Base-by-base conservation (phyloP, 2,797 vertebrate genomes). In the Florisuga fusca region DNA sequence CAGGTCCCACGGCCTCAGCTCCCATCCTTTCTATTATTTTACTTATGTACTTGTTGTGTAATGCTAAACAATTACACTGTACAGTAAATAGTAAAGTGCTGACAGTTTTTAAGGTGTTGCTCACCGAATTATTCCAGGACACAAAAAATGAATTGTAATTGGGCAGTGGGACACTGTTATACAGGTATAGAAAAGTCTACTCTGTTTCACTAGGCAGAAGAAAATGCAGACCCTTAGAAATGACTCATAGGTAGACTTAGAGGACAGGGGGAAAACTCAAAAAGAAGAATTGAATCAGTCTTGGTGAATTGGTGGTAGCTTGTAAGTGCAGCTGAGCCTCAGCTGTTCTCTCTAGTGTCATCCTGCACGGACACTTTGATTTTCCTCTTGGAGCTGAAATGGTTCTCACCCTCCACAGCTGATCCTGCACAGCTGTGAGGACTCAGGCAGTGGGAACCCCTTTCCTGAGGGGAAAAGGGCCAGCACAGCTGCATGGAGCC, bases 401-500 rank as follows among this genome's bases (percentile, higher is more conserved):
- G 41, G 50, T 90, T 95, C 61, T 68, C 64, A 19, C 34, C 43
- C 81, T 82, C 41, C 36, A 22, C 74, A 77, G 90, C 71, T 79
- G 78, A 83, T 68, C 61, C 61, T 4, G 17, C 7, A 8, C 94
- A 95, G 91, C 85, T 95, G 91, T 31, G 69, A 45, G 54, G 23
- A 34, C 72, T 75, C 17, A 64, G 46, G 34, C 71, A 93, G 25
- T 10, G 15, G 66, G 82, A 87, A 85, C 48, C 22, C 2, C 2
- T 48, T 83, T 93, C 34, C 81, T 72, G 81, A 34, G 51, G 53
- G 72, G 31, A 89, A 15, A 13, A 15, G 36, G 21, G 81, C 68
- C 87, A 93, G 87, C 78, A 89, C 92, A 96, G 88, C 93, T 93
- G 89, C 68, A 8, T 6, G 22, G 61, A 68, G 57, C 48, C 87